Conservation (phyloP, 2,888 invertebrate genomes). For the Oxystoma pomonae region DNA sequence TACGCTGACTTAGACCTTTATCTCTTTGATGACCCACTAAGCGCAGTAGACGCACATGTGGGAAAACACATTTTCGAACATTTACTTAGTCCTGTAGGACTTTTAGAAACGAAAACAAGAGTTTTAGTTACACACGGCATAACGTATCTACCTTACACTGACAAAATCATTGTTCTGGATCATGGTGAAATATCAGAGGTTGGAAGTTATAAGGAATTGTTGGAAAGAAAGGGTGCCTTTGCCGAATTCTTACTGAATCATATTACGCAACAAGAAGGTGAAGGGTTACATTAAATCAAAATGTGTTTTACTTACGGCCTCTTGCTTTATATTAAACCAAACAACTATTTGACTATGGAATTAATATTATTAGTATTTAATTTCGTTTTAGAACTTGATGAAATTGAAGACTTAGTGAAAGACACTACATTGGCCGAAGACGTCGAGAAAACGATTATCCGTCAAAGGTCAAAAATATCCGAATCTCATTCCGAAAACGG, state of each 20-base stretch:
- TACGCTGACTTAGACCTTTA: conserved; percentile 84
- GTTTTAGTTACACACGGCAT: conserved; percentile 56
- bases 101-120: conserved; percentile 48
- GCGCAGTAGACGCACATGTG: conserved; percentile 95
- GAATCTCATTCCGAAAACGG: conserved; percentile 67
- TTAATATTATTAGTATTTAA: no score
- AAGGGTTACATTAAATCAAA: no score
- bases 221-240: conserved; percentile 41
- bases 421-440: conserved; percentile 54
- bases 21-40: conserved; percentile 89
- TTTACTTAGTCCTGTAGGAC: conserved; percentile 42
- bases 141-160: conserved; percentile 53
- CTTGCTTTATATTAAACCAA: no score
- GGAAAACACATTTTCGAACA: conserved; percentile 95
- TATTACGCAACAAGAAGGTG: conserved; percentile 36
- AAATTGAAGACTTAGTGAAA: conserved; percentile 71
- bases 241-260: conserved; percentile 38
- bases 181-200: conserved; percentile 49
- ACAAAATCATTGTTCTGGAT: conserved; percentile 51
- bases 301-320: no score
- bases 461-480: conserved; percentile 63
- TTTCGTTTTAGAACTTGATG: conserved; percentile 52
- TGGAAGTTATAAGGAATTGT: conserved; percentile 49
- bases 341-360: no score
- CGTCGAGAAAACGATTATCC: conserved; percentile 60